Conservation (phyloP, 2,888 invertebrate genomes). For the Biston betularia region DNA sequence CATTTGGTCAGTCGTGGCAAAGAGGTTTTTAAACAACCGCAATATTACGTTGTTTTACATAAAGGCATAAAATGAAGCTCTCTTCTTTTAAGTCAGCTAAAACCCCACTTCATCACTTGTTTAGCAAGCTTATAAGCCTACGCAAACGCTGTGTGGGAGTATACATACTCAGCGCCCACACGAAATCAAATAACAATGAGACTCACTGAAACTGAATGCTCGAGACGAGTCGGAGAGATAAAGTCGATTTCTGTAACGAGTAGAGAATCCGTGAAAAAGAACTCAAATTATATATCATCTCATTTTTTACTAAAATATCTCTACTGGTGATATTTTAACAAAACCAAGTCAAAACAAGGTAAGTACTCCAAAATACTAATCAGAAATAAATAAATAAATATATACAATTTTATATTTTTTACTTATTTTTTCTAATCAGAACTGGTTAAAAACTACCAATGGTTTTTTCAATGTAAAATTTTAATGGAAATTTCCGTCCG, state of each 20-base stretch:
- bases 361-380: too few relatives aligned
- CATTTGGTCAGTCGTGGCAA: too few relatives aligned
- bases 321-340: too few relatives aligned
- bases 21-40: not conserved
- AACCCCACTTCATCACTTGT: not conserved
- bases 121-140: not conserved
- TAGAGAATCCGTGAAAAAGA: not conserved
- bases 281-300: too few relatives aligned
- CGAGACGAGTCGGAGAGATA: not conserved
- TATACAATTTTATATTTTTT: too few relatives aligned
- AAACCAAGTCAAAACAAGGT: too few relatives aligned
- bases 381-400: too few relatives aligned
- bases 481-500: too few relatives aligned
- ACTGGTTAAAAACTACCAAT: too few relatives aligned
- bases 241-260: conserved; percentile 4
- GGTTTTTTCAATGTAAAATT: too few relatives aligned
- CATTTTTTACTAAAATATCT: too few relatives aligned
- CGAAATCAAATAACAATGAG: conserved; percentile 22
- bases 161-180: conserved; percentile 6
- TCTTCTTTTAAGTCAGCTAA: not conserved
- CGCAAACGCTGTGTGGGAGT: not conserved
- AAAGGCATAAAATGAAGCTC: not conserved
- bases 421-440: too few relatives aligned
- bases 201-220: conserved; percentile 14
- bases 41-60: not conserved